Conservation (phyloP, 2,888 invertebrate genomes). For the Atherix ibis region DNA sequence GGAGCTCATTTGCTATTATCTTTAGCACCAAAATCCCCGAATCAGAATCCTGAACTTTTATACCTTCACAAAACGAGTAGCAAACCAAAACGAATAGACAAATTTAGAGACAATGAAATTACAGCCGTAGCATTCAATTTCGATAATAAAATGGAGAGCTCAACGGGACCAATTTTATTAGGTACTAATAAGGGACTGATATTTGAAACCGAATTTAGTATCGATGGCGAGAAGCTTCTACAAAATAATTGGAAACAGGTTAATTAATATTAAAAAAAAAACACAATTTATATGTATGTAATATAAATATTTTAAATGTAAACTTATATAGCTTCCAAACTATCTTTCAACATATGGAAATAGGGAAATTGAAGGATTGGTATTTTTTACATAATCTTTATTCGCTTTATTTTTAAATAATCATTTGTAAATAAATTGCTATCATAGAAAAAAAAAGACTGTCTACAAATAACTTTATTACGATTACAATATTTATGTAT, state of each 20-base stretch:
- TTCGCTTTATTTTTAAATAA: too few relatives aligned
- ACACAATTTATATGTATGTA: slow-evolving; percentile 2
- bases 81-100: slow-evolving; percentile 48
- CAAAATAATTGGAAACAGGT: slow-evolving; percentile 79
- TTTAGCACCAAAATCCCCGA: slow-evolving; percentile 40
- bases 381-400: too few relatives aligned
- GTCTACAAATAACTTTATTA: too few relatives aligned
- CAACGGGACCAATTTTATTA: slow-evolving; percentile 71
- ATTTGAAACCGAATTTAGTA: slow-evolving; percentile 74
- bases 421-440: too few relatives aligned
- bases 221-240: slow-evolving; percentile 70
- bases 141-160: slow-evolving; percentile 46
- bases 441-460: too few relatives aligned
- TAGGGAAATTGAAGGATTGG: slow-evolving; percentile 61
- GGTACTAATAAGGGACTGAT: slow-evolving; percentile 84
- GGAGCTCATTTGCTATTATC: slow-evolving; percentile 68
- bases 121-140: slow-evolving; percentile 86
- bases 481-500: too few relatives aligned
- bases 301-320: slow-evolving; percentile 3
- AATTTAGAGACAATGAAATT: slow-evolving; percentile 49
- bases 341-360: slow-evolving; percentile 57
- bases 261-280: slow-evolving; percentile 14
- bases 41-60: slow-evolving; percentile 51
- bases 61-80: slow-evolving; percentile 63
- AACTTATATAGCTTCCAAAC: slow-evolving; percentile 45